Evolutionary conservation across 2,113 vertebrate genomes (phyloP).

Genomic region (Notiomystis cincta): DNA sequence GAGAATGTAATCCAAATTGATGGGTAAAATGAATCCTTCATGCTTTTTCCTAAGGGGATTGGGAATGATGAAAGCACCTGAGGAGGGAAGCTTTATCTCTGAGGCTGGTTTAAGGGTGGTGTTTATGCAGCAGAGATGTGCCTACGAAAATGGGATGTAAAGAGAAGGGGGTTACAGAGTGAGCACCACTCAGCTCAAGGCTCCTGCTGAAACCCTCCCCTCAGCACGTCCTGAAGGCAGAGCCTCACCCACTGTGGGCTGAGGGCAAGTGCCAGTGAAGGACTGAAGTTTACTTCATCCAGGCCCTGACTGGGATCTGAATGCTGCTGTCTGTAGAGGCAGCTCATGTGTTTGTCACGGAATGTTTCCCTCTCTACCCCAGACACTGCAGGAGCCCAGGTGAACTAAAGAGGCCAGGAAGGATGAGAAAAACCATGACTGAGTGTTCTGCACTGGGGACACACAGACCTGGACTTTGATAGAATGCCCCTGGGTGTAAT

Average conservation of each 20-base stretch:
- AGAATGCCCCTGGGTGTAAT: not conserved
- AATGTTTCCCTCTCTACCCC: not conserved
- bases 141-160: not conserved
- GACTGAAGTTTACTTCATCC: not conserved
- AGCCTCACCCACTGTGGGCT: not conserved
- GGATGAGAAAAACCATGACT: not conserved
- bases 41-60: not conserved
- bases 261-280: not conserved
- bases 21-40: not conserved
- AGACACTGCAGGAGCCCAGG: not conserved
- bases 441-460: not conserved
- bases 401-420: not conserved
- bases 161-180: fast-evolving
- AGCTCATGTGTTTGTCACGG: not conserved
- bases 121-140: not conserved
- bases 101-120: not conserved
- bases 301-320: not conserved
- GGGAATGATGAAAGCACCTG: conserved; percentile 1
- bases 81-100: not conserved
- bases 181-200: not conserved
- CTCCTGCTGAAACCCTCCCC: not conserved
- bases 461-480: not conserved
- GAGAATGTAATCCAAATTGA: not conserved
- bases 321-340: not conserved
- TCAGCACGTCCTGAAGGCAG: not conserved